phyloP scores from a whole-genome alignment of 2,113 vertebrate genomes.

The Felis chaus region DNA sequence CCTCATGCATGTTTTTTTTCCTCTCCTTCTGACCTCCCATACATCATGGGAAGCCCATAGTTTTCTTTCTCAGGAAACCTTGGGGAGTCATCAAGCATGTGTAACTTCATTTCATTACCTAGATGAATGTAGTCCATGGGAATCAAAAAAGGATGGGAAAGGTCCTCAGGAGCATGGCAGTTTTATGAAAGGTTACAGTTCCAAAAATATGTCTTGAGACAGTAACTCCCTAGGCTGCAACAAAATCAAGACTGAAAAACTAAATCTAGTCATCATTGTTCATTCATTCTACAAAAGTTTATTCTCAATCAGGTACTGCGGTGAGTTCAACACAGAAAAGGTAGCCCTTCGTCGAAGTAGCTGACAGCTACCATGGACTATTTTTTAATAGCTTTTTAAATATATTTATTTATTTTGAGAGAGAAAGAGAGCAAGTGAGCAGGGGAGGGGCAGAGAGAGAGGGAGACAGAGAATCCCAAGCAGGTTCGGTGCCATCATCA shows the following conservation, averaged over 20 bases:
- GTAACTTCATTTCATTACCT: neutral
- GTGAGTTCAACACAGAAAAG: neutral
- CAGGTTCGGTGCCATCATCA: no score
- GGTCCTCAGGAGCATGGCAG: neutral
- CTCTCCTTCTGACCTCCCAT: neutral
- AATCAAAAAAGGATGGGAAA: neutral
- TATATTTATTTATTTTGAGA: no score
- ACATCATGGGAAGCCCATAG: accelerated
- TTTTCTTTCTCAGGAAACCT: neutral
- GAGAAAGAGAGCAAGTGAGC: no score
- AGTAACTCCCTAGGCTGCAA: neutral
- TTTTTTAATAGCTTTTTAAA: neutral
- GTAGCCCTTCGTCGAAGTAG: neutral
- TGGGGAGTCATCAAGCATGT: neutral
- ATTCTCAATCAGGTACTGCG: neutral
- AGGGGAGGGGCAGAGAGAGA: no score
- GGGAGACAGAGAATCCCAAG: no score
- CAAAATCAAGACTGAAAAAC: neutral
- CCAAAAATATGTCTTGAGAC: neutral
- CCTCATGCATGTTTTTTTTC: accelerated
- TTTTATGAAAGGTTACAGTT: neutral
- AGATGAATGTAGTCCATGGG: neutral
- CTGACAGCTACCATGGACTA: neutral
- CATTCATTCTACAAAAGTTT: neutral
- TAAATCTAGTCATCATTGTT: neutral